These are phyloP conservation scores for Elephas maximus DNA, from an alignment of 2,113 vertebrate genomes.

Conservation along the genomic window DNA sequence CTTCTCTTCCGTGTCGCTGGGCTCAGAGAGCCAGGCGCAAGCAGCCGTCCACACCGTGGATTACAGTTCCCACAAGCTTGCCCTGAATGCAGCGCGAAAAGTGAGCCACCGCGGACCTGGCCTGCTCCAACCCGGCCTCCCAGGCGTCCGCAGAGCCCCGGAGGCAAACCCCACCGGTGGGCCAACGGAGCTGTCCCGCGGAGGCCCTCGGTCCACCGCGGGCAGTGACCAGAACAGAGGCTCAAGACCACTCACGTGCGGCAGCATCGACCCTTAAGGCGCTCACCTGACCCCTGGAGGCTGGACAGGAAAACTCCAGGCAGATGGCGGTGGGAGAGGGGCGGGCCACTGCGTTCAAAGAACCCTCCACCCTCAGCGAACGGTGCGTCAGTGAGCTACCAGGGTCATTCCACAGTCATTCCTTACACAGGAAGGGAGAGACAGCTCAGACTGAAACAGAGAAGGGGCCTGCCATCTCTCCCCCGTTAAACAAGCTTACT, in stretches of 20 bases:
- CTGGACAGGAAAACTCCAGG: neutral
- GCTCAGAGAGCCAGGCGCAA: neutral
- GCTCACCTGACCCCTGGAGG: neutral
- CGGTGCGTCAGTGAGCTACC: too few relatives aligned
- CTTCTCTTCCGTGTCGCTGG: neutral
- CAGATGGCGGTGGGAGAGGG: too few relatives aligned
- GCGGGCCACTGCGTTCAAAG: neutral
- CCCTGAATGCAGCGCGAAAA: neutral
- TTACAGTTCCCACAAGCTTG: neutral
- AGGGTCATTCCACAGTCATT: neutral
- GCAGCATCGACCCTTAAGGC: neutral
- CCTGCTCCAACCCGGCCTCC: too few relatives aligned
- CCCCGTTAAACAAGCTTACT: neutral
- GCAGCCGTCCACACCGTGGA: neutral
- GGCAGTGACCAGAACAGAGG: too few relatives aligned
- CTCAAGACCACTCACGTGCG: too few relatives aligned
- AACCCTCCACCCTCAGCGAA: neutral
- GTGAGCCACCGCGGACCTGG: too few relatives aligned
- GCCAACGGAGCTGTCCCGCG: too few relatives aligned
- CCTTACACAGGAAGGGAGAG: too few relatives aligned
- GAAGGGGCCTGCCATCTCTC: neutral
- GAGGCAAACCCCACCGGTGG: too few relatives aligned
- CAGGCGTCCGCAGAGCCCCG: too few relatives aligned
- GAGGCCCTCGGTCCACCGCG: too few relatives aligned
- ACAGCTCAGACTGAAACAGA: neutral